A percentile compares a stretch with the other conserved stretches of the same genome.
phyloP scores from a whole-genome alignment of 2,888 invertebrate species.

The Melinopterus prodromus region DNA sequence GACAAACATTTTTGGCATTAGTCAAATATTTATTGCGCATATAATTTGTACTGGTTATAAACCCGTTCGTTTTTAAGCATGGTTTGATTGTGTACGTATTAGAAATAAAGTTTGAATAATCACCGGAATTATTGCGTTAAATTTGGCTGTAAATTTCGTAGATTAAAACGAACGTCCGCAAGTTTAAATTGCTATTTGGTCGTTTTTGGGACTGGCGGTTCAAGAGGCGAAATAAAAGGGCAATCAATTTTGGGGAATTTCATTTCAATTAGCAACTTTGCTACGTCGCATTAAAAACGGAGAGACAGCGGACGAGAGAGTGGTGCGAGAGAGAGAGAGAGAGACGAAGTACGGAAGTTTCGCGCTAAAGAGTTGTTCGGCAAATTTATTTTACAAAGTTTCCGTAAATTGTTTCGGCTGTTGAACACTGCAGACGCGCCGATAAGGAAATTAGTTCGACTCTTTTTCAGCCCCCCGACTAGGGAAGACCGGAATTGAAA shows the following conservation, averaged over 20 bases:
- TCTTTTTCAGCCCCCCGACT: conserved; percentile 12
- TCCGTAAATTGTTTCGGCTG: conserved; percentile 21
- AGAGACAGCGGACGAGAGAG: not conserved
- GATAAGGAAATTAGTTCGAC: conserved; percentile 23
- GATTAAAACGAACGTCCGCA: not conserved
- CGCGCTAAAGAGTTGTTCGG: not conserved
- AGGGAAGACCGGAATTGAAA: conserved; percentile 9
- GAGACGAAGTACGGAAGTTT: not conserved
- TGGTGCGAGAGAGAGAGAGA: not conserved
- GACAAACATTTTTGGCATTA: no score
- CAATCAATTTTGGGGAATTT: conserved; percentile 24
- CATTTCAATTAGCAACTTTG: conserved; percentile 23
- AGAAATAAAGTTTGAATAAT: not conserved
- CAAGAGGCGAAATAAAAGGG: conserved; percentile 16
- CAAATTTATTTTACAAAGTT: conserved; percentile 18
- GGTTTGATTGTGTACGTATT: no score
- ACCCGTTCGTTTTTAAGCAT: no score
- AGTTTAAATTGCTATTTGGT: not conserved
- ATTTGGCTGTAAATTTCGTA: not conserved
- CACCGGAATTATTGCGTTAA: not conserved
- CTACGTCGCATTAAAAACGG: not conserved
- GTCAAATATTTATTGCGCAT: no score
- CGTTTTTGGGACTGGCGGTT: not conserved
- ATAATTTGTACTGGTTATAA: no score
- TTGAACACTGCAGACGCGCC: not conserved